Conservation (phyloP, 2,888 invertebrate genomes). For the Carterocephalus palaemon region DNA sequence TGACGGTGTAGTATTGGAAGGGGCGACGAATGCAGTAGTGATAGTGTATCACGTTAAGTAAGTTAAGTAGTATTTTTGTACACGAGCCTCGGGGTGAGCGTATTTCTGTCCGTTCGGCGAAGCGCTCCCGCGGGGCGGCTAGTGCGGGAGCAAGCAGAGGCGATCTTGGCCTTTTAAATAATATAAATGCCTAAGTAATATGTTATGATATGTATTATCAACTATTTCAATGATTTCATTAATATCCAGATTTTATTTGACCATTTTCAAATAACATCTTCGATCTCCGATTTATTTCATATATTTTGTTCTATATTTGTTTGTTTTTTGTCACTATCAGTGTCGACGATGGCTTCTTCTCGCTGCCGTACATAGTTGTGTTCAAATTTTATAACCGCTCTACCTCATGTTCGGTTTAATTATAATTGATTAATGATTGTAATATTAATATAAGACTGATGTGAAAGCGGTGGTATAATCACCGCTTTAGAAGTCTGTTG, state of each 20-base stretch:
- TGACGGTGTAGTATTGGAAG: constrained; percentile 32
- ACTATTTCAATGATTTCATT: constrained; percentile 1
- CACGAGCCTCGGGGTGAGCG: constrained; percentile 38
- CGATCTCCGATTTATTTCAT: background rate
- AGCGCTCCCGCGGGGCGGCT: constrained; percentile 33
- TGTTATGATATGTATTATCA: background rate
- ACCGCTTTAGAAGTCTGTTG: constrained; percentile 71
- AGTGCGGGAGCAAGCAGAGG: constrained; percentile 31
- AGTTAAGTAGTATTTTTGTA: constrained; percentile 55
- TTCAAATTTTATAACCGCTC: constrained; percentile 57
- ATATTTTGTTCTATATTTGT: background rate
- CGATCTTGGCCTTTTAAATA: constrained; percentile 23
- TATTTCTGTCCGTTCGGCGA: constrained; percentile 26
- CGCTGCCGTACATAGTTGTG: constrained; percentile 41
- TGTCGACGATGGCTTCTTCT: constrained; percentile 28
- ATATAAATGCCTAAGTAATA: background rate
- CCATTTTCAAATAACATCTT: background rate
- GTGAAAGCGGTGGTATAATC: constrained; percentile 71
- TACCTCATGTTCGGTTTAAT: constrained; percentile 54
- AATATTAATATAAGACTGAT: constrained; percentile 59
- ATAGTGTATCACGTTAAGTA: constrained; percentile 48
- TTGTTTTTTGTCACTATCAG: background rate
- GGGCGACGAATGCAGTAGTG: constrained; percentile 49
- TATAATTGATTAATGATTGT: constrained; percentile 46
- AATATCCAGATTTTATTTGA: too few species aligned